A percentile compares a stretch with the other conserved stretches of the same genome.
Evolutionary conservation across 2,797 vertebrate species (phyloP).

Genomic region (Halcyon chelicuti): DNA sequence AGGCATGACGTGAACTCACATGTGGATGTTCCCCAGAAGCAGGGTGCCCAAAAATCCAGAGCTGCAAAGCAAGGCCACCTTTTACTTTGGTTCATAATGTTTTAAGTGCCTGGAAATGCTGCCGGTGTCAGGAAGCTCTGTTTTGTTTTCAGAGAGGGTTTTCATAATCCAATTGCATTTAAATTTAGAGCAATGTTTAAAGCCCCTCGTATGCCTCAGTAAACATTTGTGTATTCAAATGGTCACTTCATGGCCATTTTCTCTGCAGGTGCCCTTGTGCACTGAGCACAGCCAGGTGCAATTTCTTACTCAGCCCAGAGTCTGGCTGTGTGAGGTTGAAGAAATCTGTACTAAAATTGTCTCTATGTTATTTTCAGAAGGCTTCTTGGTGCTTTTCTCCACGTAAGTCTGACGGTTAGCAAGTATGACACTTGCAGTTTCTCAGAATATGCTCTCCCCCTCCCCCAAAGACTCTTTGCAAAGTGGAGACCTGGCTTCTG

Average conservation of each 20-base stretch:
- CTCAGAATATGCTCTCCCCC: background rate
- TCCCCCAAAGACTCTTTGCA: background rate
- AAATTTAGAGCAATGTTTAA: background rate
- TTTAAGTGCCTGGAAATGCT: background rate
- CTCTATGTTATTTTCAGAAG: background rate
- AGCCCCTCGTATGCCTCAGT: fast-evolving
- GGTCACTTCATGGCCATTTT: background rate
- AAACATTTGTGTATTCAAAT: background rate
- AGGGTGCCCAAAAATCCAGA: background rate
- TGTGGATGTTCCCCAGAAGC: background rate
- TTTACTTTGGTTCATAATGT: background rate
- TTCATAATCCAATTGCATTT: background rate
- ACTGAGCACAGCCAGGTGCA: background rate
- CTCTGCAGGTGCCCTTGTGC: background rate
- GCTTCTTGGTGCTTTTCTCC: background rate
- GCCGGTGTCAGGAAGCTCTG: background rate
- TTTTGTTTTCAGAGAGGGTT: background rate
- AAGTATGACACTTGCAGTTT: background rate
- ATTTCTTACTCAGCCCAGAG: background rate
- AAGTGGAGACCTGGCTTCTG: background rate
- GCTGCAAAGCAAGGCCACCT: background rate
- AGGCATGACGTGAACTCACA: background rate
- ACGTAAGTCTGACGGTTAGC: background rate
- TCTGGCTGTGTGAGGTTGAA: background rate
- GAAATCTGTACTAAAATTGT: background rate